Percentiles rank a stretch among this genome's conserved stretches.
Evolutionary conservation across 2,888 invertebrate species (phyloP).

Genomic region (Chymomyza amoena): DNA sequence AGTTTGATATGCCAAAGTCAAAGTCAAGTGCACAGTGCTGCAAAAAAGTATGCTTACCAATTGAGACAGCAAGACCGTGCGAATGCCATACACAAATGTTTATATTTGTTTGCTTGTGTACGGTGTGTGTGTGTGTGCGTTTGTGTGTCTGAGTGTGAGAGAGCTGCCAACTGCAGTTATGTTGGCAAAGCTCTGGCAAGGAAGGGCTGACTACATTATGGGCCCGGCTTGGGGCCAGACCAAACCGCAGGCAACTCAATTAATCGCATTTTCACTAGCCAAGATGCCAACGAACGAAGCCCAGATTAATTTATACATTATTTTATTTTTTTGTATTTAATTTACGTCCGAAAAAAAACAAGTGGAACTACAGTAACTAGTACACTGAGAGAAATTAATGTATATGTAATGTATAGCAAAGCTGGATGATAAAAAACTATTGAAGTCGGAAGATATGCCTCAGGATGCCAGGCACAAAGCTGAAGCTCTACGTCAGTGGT

Average conservation of each 20-base stretch:
- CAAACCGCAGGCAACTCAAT: constrained; percentile 47
- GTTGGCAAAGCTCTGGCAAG: neutral
- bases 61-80: neutral
- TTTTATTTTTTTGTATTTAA: neutral
- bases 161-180: neutral
- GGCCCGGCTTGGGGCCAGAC: neutral
- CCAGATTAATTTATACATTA: constrained; percentile 39
- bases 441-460: too few relatives aligned
- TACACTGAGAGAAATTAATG: too few relatives aligned
- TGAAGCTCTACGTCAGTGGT: too few relatives aligned
- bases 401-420: too few relatives aligned
- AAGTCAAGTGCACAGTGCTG: constrained; percentile 38
- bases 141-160: neutral
- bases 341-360: neutral
- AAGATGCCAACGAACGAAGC: constrained; percentile 2
- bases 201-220: neutral
- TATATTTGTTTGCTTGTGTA: neutral
- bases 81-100: neutral
- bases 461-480: too few relatives aligned
- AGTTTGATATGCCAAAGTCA: constrained; percentile 45
- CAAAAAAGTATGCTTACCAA: neutral
- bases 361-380: too few relatives aligned
- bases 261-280: constrained; percentile 40
- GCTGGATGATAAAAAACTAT: too few relatives aligned
- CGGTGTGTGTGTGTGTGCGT: neutral